Percentiles rank a stretch among this genome's conserved stretches.
These are phyloP conservation scores for Lepidocyrtinus sp. DNA, from an alignment of 2,888 invertebrate species.

Conservation along the genomic window DNA sequence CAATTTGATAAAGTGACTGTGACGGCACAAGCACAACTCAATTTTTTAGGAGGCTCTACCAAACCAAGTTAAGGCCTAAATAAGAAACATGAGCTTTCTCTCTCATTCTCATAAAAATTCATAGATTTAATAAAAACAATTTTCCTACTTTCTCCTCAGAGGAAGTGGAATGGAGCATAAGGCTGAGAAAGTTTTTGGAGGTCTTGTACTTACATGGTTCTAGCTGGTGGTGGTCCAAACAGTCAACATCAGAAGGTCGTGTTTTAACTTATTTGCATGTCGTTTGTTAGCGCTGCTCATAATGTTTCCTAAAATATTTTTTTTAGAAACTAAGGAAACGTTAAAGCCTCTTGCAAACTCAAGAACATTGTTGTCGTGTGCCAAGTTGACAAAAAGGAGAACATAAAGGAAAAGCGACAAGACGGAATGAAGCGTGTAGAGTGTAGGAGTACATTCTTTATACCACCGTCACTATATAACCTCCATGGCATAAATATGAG, in stretches of 20 bases:
- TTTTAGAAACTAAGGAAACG: too few relatives aligned
- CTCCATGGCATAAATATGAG: too few relatives aligned
- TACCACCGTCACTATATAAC: too few relatives aligned
- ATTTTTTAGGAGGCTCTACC: too few relatives aligned
- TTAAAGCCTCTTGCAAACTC: too few relatives aligned
- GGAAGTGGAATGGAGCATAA: constrained; percentile 14
- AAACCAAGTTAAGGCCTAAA: constrained; percentile 2
- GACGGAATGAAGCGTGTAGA: constrained; percentile 34
- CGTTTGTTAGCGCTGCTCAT: too few relatives aligned
- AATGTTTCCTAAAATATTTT: too few relatives aligned
- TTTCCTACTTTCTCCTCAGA: constrained; percentile 40
- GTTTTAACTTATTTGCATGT: constrained; percentile 22
- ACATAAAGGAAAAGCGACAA: constrained; percentile 52
- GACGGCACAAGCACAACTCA: neutral
- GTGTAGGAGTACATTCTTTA: too few relatives aligned
- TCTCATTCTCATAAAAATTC: constrained; percentile 59
- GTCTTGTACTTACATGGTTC: constrained; percentile 9
- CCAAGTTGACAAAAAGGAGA: constrained; percentile 56
- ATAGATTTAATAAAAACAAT: constrained; percentile 57
- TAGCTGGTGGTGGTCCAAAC: constrained; percentile 44
- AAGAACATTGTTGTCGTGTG: constrained; percentile 30
- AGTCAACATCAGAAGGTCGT: constrained; percentile 35
- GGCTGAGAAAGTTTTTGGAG: constrained; percentile 35
- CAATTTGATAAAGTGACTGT: constrained; percentile 13
- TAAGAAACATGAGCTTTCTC: constrained; percentile 51